These are phyloP conservation scores for Bostrychus sinensis DNA, from an alignment of 2,113 vertebrate species.

Conservation along the genomic window DNA sequence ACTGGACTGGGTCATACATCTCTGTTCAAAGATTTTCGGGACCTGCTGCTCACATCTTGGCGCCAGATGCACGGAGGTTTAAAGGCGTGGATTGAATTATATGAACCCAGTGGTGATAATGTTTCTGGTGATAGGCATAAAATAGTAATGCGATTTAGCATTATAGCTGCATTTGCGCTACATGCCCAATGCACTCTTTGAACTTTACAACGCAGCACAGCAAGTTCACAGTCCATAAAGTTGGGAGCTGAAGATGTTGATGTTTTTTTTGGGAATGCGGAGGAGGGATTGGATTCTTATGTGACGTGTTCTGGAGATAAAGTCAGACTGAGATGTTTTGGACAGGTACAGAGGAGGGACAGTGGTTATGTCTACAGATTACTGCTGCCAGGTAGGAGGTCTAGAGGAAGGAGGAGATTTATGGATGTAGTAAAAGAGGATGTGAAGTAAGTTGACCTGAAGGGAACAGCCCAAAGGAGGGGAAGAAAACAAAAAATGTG, in stretches of 20 bases:
- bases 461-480: too few relatives aligned
- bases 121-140: too few relatives aligned
- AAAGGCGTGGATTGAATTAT: not conserved
- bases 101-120: not conserved
- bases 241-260: too few relatives aligned
- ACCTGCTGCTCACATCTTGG: not conserved
- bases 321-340: too few relatives aligned
- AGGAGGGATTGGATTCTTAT: not conserved
- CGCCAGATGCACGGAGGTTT: not conserved
- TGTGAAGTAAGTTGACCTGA: too few relatives aligned
- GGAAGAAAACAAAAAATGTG: too few relatives aligned
- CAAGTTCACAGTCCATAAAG: not conserved
- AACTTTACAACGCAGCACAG: not conserved
- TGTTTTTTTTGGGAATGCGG: not conserved
- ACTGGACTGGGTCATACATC: not conserved
- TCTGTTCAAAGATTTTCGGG: not conserved
- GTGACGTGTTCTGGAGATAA: too few relatives aligned
- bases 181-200: not conserved
- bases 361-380: too few relatives aligned
- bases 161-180: not conserved
- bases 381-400: too few relatives aligned
- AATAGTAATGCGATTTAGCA: not conserved
- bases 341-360: not conserved
- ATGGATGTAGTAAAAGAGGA: too few relatives aligned
- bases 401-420: too few relatives aligned